Evolutionary conservation across 2,113 vertebrate genomes (phyloP).

Genomic region (Periophthalmus modestus): DNA sequence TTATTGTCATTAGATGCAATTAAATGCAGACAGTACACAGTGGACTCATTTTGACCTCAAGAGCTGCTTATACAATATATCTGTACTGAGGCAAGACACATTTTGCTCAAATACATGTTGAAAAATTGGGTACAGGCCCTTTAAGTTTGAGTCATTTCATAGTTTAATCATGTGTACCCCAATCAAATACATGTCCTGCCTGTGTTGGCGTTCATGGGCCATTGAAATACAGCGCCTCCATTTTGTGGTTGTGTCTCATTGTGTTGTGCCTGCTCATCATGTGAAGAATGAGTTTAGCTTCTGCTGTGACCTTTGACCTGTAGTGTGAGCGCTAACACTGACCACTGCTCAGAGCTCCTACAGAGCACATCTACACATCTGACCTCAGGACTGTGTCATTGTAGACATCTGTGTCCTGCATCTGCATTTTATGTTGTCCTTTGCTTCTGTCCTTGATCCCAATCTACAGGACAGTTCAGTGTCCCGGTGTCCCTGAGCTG

Average conservation of each 20-base stretch:
- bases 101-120: too few relatives aligned
- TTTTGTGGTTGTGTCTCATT: not conserved
- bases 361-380: not conserved
- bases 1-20: too few relatives aligned
- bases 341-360: not conserved
- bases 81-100: too few relatives aligned
- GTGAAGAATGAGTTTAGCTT: not conserved
- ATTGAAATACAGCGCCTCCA: not conserved
- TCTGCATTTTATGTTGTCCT: slow-evolving; percentile 50
- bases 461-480: not conserved
- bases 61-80: too few relatives aligned
- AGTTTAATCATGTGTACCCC: too few relatives aligned
- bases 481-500: not conserved
- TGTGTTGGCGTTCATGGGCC: not conserved
- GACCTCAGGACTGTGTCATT: slow-evolving; percentile 4
- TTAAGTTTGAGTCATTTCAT: too few relatives aligned
- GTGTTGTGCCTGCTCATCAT: not conserved
- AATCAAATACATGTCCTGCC: not conserved
- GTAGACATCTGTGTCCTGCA: slow-evolving; percentile 26
- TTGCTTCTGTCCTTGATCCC: slow-evolving; percentile 8
- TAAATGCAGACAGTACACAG: too few relatives aligned
- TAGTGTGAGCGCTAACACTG: not conserved
- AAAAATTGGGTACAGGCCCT: too few relatives aligned
- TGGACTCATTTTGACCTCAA: too few relatives aligned
- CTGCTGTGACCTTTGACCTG: not conserved